Evolutionary conservation across 2,113 vertebrate species (phyloP).

Genomic region (Chaenocephalus aceratus): DNA sequence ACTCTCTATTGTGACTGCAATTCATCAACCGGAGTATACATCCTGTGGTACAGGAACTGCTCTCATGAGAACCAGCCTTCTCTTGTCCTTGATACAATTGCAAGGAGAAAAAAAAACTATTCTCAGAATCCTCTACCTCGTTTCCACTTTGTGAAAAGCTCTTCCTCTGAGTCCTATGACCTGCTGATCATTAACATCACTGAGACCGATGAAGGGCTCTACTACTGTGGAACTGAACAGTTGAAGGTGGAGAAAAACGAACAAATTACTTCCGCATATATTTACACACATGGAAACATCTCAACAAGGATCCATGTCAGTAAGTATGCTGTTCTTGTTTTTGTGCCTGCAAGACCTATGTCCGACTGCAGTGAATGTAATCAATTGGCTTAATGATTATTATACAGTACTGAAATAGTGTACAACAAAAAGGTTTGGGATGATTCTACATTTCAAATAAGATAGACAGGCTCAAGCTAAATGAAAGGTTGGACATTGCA

Average conservation of each 20-base stretch:
- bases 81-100: conserved; percentile 14
- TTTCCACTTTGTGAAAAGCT: background rate
- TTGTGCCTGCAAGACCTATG: background rate
- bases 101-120: fast-evolving
- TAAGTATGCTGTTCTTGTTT: conserved; percentile 30
- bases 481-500: background rate
- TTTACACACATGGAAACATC: conserved; percentile 14
- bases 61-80: conserved; percentile 58
- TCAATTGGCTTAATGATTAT: background rate
- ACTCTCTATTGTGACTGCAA: conserved; percentile 58
- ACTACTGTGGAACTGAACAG: conserved; percentile 56
- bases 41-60: conserved; percentile 62
- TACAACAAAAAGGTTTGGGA: background rate
- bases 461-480: background rate
- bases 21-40: background rate
- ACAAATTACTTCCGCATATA: fast-evolving
- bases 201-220: conserved; percentile 51
- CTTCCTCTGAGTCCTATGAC: conserved; percentile 8
- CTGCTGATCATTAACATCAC: conserved; percentile 53
- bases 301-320: conserved; percentile 22
- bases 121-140: background rate
- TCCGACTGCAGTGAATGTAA: background rate
- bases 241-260: fast-evolving
- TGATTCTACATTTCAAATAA: background rate
- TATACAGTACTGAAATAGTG: background rate